A percentile compares a stretch with the other conserved stretches of the same genome.
These are phyloP conservation scores for Anguilla rostrata DNA, from an alignment of 2,113 vertebrate genomes.

Conservation along the genomic window DNA sequence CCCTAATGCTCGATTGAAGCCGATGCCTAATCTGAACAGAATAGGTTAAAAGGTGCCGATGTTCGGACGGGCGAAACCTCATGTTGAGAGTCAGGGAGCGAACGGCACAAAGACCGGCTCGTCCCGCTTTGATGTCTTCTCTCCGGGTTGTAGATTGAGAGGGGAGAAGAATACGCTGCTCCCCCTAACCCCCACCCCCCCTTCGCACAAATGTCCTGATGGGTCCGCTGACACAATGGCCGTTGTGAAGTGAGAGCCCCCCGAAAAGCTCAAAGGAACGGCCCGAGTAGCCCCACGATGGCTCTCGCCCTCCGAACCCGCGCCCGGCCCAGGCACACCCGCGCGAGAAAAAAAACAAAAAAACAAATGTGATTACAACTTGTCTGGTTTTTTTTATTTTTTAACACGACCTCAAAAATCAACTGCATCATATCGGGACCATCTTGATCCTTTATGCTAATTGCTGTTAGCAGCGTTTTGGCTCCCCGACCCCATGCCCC, in stretches of 20 bases:
- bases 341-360: slow-evolving; percentile 32
- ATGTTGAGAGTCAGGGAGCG: slow-evolving; percentile 97
- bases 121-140: slow-evolving; percentile 92
- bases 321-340: not conserved
- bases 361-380: slow-evolving; percentile 54
- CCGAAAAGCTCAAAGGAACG: slow-evolving; percentile 33
- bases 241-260: slow-evolving; percentile 56
- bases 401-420: slow-evolving; percentile 52
- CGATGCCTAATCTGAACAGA: slow-evolving; percentile 96
- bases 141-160: slow-evolving; percentile 80
- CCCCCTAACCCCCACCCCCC: slow-evolving; percentile 22
- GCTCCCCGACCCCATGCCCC: not conserved
- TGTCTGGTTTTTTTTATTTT: slow-evolving; percentile 24
- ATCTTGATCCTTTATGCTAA: not conserved
- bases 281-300: slow-evolving; percentile 23
- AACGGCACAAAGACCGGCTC: slow-evolving; percentile 88
- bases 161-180: slow-evolving; percentile 48
- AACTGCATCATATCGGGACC: not conserved
- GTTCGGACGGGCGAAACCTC: slow-evolving; percentile 93
- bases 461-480: slow-evolving; percentile 6
- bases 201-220: slow-evolving; percentile 41
- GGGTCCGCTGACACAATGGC: slow-evolving; percentile 69
- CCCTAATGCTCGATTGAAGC: slow-evolving; percentile 98
- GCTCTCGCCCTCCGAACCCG: slow-evolving; percentile 14
- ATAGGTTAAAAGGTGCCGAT: slow-evolving; percentile 99